These are phyloP conservation scores for Chironomus riparius DNA, from an alignment of 2,888 invertebrate genomes.

Conservation along the genomic window DNA sequence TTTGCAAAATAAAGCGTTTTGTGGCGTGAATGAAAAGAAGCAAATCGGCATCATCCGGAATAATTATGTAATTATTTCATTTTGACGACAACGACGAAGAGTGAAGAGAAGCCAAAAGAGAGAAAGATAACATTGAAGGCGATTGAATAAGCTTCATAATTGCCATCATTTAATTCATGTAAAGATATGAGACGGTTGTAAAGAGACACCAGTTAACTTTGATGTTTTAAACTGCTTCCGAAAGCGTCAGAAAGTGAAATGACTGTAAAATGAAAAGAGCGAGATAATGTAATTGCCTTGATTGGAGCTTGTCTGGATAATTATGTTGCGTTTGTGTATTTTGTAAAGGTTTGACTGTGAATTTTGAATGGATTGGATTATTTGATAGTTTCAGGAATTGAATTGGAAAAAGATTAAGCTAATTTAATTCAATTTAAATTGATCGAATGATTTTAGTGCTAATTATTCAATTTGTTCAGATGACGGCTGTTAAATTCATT, in stretches of 20 bases:
- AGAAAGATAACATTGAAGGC: neutral
- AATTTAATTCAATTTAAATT: no score
- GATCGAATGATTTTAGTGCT: no score
- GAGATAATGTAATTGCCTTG: slow-evolving; percentile 17
- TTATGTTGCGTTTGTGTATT: slow-evolving; percentile 1
- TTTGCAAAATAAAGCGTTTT: neutral
- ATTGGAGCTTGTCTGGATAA: neutral
- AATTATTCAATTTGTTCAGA: no score
- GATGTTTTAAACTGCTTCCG: slow-evolving; percentile 11
- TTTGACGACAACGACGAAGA: neutral
- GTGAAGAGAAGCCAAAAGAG: neutral
- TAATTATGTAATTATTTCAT: slow-evolving; percentile 6
- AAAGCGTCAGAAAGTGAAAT: slow-evolving; percentile 10
- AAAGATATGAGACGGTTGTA: neutral
- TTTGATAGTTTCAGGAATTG: neutral
- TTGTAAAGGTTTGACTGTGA: neutral
- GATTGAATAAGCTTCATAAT: slow-evolving; percentile 12
- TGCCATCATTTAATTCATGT: neutral
- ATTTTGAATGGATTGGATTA: neutral
- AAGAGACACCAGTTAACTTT: neutral
- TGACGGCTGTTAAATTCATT: no score
- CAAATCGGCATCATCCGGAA: neutral
- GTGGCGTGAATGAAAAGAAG: neutral
- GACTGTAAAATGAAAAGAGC: neutral
- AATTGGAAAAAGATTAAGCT: neutral